Base-by-base conservation (phyloP, 2,797 vertebrate species). In the Muscicapa striata region DNA sequence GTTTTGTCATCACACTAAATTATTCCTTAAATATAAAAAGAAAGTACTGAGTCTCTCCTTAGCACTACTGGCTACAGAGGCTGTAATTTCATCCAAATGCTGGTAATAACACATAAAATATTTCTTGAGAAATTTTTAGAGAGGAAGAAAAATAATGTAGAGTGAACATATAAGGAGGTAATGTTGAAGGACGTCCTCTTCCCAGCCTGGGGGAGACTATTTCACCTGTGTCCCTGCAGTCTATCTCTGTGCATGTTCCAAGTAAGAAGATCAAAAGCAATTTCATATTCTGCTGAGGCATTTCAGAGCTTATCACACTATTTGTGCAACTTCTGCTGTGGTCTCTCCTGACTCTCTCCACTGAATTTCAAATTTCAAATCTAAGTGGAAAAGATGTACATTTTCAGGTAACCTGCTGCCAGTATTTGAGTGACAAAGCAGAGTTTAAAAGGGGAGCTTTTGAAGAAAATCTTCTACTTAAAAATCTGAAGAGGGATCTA, bases 271-370 rank as follows among this genome's bases (percentile, higher is more conserved):
- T 94, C 49, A 92, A 93, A 93, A 77, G 58, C 41, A 68, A 64
- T 81, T 89, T 89, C 41, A 36, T 80, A 83, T 80, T 94, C 87
- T 94, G 52, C 57, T 70, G 58, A 93, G 68, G 24, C 54, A 87
- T 57, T 91, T 79, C 68, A 61, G 64, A 80, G 45, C 51, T 77
- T 80, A 72, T 80, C 76, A 77, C 38, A 27, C n/a, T 58, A 70
- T 27, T 38, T 75, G n/a, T 38, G n/a, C 68, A 92, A 85, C 62
- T 85, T 91, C 61, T 85, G 3, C 61, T 81, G 45, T 32, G 49
- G 36, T 91, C 51, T 43, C 73, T 83, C 36, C 72, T 46, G 72
- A 87, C 32, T 61, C 41, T 45, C 36, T 77, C 52, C 57, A 52
- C 32, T 64, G 70, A 82, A 92, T 82, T 84, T 93, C 58, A 61